A percentile compares a stretch with the other conserved stretches of the same genome.
Conservation (phyloP, 2,113 vertebrate species). For the Otolemur garnettii region DNA sequence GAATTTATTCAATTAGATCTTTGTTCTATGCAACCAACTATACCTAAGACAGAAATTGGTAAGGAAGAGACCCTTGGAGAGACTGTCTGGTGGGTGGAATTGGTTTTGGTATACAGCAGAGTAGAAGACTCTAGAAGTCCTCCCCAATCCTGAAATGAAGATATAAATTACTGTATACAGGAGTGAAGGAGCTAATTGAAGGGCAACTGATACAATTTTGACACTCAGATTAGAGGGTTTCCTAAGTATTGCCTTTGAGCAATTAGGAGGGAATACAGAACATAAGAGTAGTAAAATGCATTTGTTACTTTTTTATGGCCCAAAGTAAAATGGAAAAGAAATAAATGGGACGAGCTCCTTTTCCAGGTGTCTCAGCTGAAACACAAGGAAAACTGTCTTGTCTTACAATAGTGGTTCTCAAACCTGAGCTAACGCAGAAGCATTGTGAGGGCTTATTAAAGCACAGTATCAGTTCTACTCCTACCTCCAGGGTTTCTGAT, state of each 20-base stretch:
- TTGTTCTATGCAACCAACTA: neutral
- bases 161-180: constrained; percentile 39
- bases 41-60: neutral
- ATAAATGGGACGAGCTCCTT: neutral
- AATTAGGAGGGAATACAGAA: neutral
- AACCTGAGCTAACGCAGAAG: neutral
- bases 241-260: neutral
- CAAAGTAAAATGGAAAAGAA: neutral
- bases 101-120: neutral
- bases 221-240: constrained; percentile 22
- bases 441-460: neutral
- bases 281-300: neutral
- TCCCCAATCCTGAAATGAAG: neutral
- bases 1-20: neutral
- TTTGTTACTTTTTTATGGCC: neutral
- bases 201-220: neutral
- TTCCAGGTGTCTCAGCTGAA: neutral
- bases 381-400: neutral
- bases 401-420: neutral
- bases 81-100: neutral
- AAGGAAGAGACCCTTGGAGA: neutral
- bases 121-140: neutral
- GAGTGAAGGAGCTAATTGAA: neutral
- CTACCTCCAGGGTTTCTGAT: neutral
- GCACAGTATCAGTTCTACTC: neutral